Evolutionary conservation across 2,888 invertebrate genomes (phyloP).

Genomic region (Gastracanthus pulcherrimus): DNA sequence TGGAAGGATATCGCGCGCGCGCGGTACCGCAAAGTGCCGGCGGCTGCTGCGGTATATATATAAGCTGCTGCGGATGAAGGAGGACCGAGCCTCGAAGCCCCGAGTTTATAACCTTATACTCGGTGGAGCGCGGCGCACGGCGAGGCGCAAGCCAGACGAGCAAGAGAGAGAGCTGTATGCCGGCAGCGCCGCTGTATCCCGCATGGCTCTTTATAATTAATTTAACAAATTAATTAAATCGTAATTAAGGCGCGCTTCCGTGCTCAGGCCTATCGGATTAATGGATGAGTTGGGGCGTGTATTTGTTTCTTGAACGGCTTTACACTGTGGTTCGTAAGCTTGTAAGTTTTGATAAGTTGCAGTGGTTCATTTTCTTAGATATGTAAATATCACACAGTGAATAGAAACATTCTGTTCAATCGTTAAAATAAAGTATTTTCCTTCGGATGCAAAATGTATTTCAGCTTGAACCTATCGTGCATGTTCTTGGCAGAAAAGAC

Average conservation of each 20-base stretch:
- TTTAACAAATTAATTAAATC: slow-evolving; percentile 29
- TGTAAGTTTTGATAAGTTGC: no score
- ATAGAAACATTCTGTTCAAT: no score
- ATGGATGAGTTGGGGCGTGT: background rate
- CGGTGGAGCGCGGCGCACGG: no score
- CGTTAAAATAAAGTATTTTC: no score
- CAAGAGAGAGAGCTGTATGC: no score
- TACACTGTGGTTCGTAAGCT: no score
- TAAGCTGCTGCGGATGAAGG: background rate
- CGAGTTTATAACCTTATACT: slow-evolving; percentile 14
- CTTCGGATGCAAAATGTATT: no score
- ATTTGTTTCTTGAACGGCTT: background rate
- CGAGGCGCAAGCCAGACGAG: no score
- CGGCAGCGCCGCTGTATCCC: background rate
- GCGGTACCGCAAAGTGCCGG: slow-evolving; percentile 2
- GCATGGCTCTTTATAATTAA: slow-evolving; percentile 10
- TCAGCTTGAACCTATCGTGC: no score
- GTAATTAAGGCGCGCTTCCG: slow-evolving; percentile 26
- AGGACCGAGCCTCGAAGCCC: background rate
- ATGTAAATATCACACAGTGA: no score
- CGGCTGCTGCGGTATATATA: background rate
- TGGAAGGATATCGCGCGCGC: background rate
- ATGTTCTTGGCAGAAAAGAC: no score
- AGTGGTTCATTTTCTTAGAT: no score
- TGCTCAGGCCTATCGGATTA: background rate